Percentiles rank a stretch among this genome's conserved stretches.
phyloP scores from a whole-genome alignment of 2,113 vertebrate species.

The Tragelaphus scriptus region DNA sequence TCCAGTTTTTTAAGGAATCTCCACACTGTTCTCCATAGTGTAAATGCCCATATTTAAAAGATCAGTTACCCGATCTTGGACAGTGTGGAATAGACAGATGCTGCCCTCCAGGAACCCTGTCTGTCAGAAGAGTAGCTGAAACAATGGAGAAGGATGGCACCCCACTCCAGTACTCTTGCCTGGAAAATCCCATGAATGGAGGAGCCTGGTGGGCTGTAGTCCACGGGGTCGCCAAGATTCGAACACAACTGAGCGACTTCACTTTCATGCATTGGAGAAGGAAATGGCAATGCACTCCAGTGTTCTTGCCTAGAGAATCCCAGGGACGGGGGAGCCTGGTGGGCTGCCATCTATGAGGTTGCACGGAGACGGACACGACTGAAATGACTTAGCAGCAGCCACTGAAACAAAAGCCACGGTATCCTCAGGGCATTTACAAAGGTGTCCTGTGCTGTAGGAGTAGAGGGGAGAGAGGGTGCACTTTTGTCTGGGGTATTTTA shows the following conservation, averaged over 20 bases:
- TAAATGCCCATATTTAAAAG: not conserved
- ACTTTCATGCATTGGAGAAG: no score
- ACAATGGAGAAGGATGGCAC: not conserved
- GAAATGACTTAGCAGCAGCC: no score
- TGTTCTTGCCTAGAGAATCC: no score
- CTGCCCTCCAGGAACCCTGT: not conserved
- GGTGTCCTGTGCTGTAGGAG: not conserved
- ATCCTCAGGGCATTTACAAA: not conserved
- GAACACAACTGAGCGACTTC: no score
- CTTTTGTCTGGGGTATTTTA: not conserved
- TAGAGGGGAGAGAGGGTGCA: not conserved
- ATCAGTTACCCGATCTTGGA: not conserved
- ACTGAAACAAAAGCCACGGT: not conserved
- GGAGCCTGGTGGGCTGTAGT: no score
- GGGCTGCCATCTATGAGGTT: no score
- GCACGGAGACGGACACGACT: no score
- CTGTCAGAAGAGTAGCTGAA: not conserved
- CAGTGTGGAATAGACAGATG: not conserved
- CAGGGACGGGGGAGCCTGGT: no score
- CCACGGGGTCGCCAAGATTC: no score
- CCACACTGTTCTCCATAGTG: not conserved
- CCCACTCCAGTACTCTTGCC: no score
- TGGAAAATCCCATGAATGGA: no score
- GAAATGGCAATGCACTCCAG: no score
- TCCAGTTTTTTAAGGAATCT: not conserved